Evolutionary conservation across 2,888 invertebrate genomes (phyloP).

Genomic region (Thereva nobilitata): DNA sequence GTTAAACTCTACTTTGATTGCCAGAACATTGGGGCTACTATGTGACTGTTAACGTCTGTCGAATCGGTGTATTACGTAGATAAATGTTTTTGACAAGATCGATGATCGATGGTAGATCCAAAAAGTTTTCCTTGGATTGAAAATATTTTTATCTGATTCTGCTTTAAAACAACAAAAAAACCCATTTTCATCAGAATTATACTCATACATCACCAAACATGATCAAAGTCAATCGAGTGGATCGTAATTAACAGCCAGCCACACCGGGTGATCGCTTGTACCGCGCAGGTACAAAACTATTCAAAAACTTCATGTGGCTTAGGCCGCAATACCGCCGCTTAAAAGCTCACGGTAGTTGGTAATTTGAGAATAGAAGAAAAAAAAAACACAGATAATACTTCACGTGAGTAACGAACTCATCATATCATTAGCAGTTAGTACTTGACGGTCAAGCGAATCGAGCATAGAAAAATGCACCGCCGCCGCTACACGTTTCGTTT

Average conservation of each 20-base stretch:
- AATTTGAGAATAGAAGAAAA: constrained; percentile 16
- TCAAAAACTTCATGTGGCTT: too few relatives aligned
- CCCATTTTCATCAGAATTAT: too few relatives aligned
- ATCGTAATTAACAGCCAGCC: not conserved
- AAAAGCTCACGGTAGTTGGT: not conserved
- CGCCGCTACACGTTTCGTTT: not conserved
- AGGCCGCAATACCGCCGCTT: not conserved
- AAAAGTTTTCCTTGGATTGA: too few relatives aligned
- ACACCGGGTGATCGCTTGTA: constrained; percentile 4
- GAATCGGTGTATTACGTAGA: too few relatives aligned
- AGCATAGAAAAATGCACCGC: constrained; percentile 15
- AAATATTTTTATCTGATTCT: too few relatives aligned
- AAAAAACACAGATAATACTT: constrained; percentile 4
- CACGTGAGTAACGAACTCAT: constrained; percentile 7
- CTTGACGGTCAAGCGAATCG: constrained; percentile 26
- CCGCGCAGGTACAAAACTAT: not conserved
- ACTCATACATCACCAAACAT: too few relatives aligned
- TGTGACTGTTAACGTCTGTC: too few relatives aligned
- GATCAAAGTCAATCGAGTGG: constrained; percentile 9
- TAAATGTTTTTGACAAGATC: too few relatives aligned
- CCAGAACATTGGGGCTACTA: too few relatives aligned
- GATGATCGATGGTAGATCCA: too few relatives aligned
- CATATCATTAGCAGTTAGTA: constrained; percentile 30
- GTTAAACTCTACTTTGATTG: too few relatives aligned
- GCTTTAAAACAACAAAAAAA: too few relatives aligned